Evolutionary conservation across 2,113 vertebrate genomes (phyloP), one percentile per base, ranked within the genome.

Genomic region (Hymenochirus boettgeri): DNA sequence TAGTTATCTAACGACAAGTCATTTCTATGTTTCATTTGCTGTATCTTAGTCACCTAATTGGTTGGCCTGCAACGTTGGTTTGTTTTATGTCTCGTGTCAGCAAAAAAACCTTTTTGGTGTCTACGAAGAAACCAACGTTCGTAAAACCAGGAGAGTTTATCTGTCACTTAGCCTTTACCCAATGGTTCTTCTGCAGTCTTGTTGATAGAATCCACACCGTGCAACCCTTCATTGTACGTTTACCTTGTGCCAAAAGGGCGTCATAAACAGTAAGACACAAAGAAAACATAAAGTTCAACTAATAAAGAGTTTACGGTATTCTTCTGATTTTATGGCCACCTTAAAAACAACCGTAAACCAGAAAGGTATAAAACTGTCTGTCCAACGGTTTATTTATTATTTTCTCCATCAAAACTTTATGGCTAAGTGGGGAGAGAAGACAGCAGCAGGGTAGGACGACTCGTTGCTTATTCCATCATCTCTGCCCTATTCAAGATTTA

Each of bases 401-500:
- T 29, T 66, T 60, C 15, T 7, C 21, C 19, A 72, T 72, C 48
- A 19, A 7, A 61, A 70, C 33, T 12, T n/a, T 12, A 35, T 31
- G 72, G 22, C 61, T 47, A 77, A 72, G 62, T 57, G n/a, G 72
- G 33, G 33, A 35, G 48, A 0, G 0, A 57, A 77, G 72, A 72
- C n/a, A n/a, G n/a, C 59, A 50, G 39, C 29, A 15, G 71, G 65
- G 10, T 11, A 13, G 33, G 70, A 80, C 80, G 17, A 61, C 29
- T 57, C 48, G 50, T 42, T 58, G 50, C 45, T 55, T 57, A 78
- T 78, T 83, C 57, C 73, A 45, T 74, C 71, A 56, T 71, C 79
- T 83, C 82, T 71, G 45, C 70, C 71, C 37, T 61, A 50, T 57
- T 77, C 59, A 75, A 70, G 70, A 75, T 77, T 0, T 79, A 74